Conservation (phyloP, 2,797 vertebrate species). For the Sebastes diploproa region DNA sequence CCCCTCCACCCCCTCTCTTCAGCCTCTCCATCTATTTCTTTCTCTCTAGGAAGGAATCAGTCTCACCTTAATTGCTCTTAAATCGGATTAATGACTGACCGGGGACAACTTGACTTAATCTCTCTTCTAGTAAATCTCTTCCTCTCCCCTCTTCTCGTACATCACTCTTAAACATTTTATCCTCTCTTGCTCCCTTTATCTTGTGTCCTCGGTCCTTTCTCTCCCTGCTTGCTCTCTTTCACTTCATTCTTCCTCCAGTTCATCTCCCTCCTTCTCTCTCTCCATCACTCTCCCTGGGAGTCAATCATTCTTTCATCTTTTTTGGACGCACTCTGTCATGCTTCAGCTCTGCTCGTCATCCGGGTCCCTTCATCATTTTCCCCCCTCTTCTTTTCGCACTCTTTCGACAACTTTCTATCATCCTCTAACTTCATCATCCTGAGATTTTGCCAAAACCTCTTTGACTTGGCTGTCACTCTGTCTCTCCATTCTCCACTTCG, state of each 20-base stretch:
- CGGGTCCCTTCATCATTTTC: slow-evolving; percentile 43
- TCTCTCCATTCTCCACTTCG: not conserved
- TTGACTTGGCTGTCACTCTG: slow-evolving; percentile 39
- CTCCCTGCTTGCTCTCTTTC: not conserved
- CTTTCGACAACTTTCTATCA: slow-evolving; percentile 53
- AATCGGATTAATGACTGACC: slow-evolving; percentile 87
- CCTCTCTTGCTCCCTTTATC: slow-evolving; percentile 43
- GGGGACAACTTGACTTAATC: slow-evolving; percentile 85
- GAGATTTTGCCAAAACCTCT: slow-evolving; percentile 40
- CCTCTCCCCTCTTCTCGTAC: slow-evolving; percentile 71
- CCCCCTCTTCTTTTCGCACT: slow-evolving; percentile 27
- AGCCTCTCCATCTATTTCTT: slow-evolving; percentile 73
- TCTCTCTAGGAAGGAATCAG: slow-evolving; percentile 81
- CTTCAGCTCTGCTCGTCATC: slow-evolving; percentile 47
- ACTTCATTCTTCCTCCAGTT: slow-evolving; percentile 21
- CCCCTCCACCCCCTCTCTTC: slow-evolving; percentile 36
- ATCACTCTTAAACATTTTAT: slow-evolving; percentile 72
- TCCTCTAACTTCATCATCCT: slow-evolving; percentile 45
- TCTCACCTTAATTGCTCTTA: slow-evolving; percentile 87
- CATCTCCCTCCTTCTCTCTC: slow-evolving; percentile 25
- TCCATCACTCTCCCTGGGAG: slow-evolving; percentile 36
- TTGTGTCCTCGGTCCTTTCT: slow-evolving; percentile 10
- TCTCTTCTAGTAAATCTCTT: slow-evolving; percentile 82
- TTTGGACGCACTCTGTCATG: slow-evolving; percentile 50
- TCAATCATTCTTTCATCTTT: slow-evolving; percentile 53